Conservation (phyloP, 2,888 invertebrate genomes). For the Clostera curtula region DNA sequence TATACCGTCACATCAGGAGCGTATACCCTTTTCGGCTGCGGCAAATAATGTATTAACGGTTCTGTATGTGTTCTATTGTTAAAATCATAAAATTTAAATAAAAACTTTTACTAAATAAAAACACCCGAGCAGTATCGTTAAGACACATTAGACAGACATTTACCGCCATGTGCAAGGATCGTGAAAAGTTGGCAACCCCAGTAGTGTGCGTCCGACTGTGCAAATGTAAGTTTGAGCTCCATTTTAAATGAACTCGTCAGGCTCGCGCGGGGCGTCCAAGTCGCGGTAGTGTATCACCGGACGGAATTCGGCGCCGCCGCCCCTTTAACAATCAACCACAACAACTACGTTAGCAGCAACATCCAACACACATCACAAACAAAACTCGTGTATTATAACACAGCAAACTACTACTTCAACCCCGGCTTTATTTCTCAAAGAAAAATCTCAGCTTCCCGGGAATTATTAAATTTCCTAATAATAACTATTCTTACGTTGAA, state of each 20-base stretch:
- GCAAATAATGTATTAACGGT: no score
- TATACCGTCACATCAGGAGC: no score
- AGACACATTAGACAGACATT: no score
- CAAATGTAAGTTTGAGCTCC: slow-evolving; percentile 19
- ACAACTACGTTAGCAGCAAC: slow-evolving; percentile 26
- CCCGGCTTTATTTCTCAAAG: slow-evolving; percentile 8
- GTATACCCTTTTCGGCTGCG: no score
- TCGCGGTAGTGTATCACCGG: slow-evolving; percentile 95
- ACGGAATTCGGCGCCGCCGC: slow-evolving; percentile 85
- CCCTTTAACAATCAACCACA: slow-evolving; percentile 78
- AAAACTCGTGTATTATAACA: slow-evolving; percentile 24
- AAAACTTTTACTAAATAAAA: no score
- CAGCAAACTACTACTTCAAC: slow-evolving; percentile 19
- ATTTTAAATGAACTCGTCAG: slow-evolving; percentile 86
- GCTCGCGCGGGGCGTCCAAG: slow-evolving; percentile 93
- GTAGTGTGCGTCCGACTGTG: no score
- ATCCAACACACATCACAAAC: slow-evolving; percentile 25
- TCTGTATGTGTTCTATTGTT: no score
- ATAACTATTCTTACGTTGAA: no score
- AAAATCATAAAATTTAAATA: no score
- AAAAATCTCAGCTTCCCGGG: slow-evolving; percentile 61
- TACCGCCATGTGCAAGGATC: no score
- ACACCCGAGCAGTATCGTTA: no score
- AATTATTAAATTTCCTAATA: slow-evolving; percentile 9
- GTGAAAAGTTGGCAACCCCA: no score